These are phyloP conservation scores for Megaceryle torquata DNA, from an alignment of 2,113 vertebrate species.

Conservation along the genomic window DNA sequence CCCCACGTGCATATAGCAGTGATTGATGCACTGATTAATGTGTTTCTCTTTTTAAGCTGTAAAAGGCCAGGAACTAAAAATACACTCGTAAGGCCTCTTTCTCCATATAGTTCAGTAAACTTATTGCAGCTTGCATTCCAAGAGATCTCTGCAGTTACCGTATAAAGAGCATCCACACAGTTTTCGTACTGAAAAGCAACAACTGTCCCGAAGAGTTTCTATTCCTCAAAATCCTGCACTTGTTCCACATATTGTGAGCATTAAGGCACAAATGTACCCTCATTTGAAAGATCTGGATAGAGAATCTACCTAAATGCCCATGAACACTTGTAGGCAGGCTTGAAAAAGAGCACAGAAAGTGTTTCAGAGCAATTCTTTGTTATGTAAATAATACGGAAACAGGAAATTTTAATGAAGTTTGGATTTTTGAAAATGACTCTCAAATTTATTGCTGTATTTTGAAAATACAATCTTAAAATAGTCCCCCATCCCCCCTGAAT, in stretches of 20 bases:
- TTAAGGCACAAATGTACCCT: background rate
- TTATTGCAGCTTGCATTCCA: background rate
- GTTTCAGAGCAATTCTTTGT: background rate
- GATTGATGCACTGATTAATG: background rate
- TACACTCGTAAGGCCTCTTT: background rate
- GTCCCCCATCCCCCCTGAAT: background rate
- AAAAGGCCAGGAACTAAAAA: background rate
- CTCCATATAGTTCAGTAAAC: background rate
- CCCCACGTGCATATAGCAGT: background rate
- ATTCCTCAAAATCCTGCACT: background rate
- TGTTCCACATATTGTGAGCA: background rate
- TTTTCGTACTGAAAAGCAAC: background rate
- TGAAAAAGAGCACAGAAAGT: background rate
- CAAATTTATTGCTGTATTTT: background rate
- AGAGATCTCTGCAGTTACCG: background rate
- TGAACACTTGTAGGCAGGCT: background rate
- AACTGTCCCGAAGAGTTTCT: background rate
- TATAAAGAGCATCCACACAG: background rate
- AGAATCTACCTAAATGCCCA: background rate
- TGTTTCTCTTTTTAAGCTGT: background rate
- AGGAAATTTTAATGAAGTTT: background rate
- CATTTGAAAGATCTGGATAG: background rate
- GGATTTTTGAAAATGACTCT: background rate
- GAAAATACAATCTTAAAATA: background rate
- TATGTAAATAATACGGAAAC: fast-evolving